Base-by-base conservation (phyloP, 1,140 invertebrate species). In the Schlechtendalia chinensis region DNA sequence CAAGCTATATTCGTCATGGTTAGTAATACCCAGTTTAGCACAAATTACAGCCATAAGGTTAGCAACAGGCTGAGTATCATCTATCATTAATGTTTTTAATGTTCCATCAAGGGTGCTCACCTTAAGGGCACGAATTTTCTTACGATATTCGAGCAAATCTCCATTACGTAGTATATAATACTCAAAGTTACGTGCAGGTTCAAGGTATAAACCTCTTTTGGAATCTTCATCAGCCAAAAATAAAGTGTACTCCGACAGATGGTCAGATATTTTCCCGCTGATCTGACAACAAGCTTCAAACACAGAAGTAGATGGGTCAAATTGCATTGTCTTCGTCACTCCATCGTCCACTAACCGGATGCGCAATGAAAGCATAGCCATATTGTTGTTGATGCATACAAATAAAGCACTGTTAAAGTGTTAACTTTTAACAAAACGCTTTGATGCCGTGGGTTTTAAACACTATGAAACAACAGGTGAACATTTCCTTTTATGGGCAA, bases 1-100 rank as follows among this genome's bases (percentile, higher is more conserved):
- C 85, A 99, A 86, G 29, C 96, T 97, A 86, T 99, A 99, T 85
- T 99, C 98, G 85, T 99, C 98, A 87, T 99, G 96, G 88, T 99
- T 99, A 83, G 97, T 97, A 84, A 99, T 98, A 75, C 91, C 97
- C 84, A 99, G 97, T 89, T 97, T 99, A 50, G 96, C 96, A 87
- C 98, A 99, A 83, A 99, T 97, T 3, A 97, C 95, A 71, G 99
- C 96, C 96, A 99, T 99, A 39, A 99, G 88, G 86, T 98, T 97
- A 6, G 93, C 93, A 3, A 99, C 96, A 16, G 96, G 93, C 85
- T 98, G 96, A 81, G 95, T 97, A 86, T 99, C 98, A 87, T 99
- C 98, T 1, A 99, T 96, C 82, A 97, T 87, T 83, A 99, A 89
- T 0, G 97, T 99, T 88, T 99, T 99, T 19, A 98, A 89, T 0